Evolutionary conservation across 1,140 invertebrate genomes (phyloP).

Genomic region (Dreissena polymorpha): DNA sequence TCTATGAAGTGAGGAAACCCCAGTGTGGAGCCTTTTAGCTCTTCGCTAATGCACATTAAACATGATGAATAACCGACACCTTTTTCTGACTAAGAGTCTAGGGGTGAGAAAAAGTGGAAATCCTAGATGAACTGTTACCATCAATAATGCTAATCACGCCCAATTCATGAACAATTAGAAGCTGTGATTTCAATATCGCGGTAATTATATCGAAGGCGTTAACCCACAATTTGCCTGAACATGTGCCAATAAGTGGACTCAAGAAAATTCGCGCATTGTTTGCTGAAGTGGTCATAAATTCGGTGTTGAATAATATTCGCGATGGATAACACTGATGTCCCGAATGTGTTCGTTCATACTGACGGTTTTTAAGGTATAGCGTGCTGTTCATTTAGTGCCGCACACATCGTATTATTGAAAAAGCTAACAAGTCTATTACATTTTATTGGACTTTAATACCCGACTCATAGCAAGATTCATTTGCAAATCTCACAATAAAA

Average conservation of each 20-base stretch:
- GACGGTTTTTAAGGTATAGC: background rate
- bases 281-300: slow-evolving; percentile 38
- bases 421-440: slow-evolving; percentile 36
- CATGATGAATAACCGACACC: slow-evolving; percentile 50
- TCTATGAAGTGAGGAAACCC: slow-evolving; percentile 38
- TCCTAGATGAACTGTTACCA: slow-evolving; percentile 27
- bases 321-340: slow-evolving; percentile 21
- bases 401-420: slow-evolving; percentile 32
- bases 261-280: slow-evolving; percentile 46
- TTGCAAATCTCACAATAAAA: background rate
- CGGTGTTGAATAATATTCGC: slow-evolving; percentile 37
- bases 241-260: slow-evolving; percentile 38
- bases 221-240: slow-evolving; percentile 10
- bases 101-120: slow-evolving; percentile 44
- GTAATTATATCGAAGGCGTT: background rate
- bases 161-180: slow-evolving; percentile 35
- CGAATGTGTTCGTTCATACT: slow-evolving; percentile 30
- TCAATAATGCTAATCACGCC: slow-evolving; percentile 45
- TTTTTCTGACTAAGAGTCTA: background rate
- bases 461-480: background rate
- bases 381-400: slow-evolving; percentile 33
- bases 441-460: slow-evolving; percentile 25
- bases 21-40: slow-evolving; percentile 39
- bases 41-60: slow-evolving; percentile 52
- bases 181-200: slow-evolving; percentile 12